Base-by-base conservation (phyloP, 2,888 invertebrate species). In the Germaria angustata region DNA sequence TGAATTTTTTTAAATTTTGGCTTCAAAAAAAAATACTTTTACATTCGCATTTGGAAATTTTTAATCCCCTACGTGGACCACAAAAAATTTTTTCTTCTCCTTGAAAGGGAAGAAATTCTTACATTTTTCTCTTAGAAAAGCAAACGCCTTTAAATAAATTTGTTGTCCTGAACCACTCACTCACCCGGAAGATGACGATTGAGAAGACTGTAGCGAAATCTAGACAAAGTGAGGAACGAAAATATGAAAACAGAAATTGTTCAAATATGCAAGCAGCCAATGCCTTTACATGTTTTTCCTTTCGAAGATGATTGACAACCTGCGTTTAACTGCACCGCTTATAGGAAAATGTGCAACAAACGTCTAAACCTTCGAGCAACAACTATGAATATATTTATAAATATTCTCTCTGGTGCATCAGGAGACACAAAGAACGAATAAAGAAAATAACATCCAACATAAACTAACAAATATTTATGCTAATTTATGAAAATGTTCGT, bases 401-500 rank as follows among this genome's bases (percentile, higher is more conserved):
- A 69, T 78, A 82, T 79, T 51, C 81, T 71, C 66, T 73, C 17
- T 44, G 39, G 44, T 36, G 63, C 55, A 59, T 28, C 46, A 36
- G 41, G 41, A 55, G 51, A 55, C 46, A 69, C 17, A 28, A 55
- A 41, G 34, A 78, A 49, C 41, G 22, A 24, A 72, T n/a, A 66
- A 59, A 57, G 53, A 68, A 39, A 71, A 55, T 28, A 63, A 78
- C 34, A 55, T 36, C 34, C 51, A 34, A 59, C 69, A 44, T 71
- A 69, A 78, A 75, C 81, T 80, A 78, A 80, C 84, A 84, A 84
- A 84, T 84, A 84, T 84, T 84, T 84, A 84, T 84, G 84, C 84
- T 84, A 84, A 84, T 78, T 84, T 84, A 84, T 84, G 84, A 81
- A 84, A 84, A 84, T 84, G 80, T 77, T 80, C 84, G 57, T 73